Conservation (phyloP, 2,888 invertebrate species). For the Lithodes maja region DNA sequence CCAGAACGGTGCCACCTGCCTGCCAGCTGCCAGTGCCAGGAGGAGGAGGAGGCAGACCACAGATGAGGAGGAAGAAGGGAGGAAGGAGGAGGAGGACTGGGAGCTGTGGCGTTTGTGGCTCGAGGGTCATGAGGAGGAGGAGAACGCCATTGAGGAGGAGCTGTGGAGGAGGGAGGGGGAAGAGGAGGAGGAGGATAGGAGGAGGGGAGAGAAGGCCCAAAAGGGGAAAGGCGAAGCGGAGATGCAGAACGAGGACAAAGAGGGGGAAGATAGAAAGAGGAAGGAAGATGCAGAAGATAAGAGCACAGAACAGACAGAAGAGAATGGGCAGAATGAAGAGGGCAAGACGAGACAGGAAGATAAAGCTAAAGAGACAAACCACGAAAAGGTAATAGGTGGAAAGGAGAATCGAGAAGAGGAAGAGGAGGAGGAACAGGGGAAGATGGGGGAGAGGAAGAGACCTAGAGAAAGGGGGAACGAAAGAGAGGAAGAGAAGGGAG, state of each 20-base stretch:
- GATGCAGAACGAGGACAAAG: slow-evolving; percentile 1
- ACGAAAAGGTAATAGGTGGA: neutral
- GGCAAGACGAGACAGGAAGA: neutral
- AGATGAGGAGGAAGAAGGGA: slow-evolving; percentile 4
- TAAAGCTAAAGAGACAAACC: neutral
- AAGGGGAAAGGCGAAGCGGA: neutral
- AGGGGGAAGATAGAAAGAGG: neutral
- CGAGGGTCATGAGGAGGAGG: neutral
- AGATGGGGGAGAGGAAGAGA: neutral
- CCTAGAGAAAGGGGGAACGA: neutral
- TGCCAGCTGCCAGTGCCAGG: slow-evolving; percentile 1
- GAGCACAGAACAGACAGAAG: neutral
- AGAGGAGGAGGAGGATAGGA: neutral
- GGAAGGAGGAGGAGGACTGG: neutral
- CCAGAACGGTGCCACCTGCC: slow-evolving; percentile 45
- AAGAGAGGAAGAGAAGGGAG: neutral
- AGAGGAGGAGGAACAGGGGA: neutral
- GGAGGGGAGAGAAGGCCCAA: neutral
- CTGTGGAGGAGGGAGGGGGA: neutral
- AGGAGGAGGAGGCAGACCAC: neutral
- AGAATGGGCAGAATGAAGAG: neutral
- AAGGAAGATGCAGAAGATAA: neutral
- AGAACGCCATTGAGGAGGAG: neutral
- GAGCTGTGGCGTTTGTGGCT: neutral
- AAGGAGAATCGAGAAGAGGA: neutral